Base-by-base conservation (phyloP, 2,888 invertebrate genomes). In the Lasioglossum marginatum region DNA sequence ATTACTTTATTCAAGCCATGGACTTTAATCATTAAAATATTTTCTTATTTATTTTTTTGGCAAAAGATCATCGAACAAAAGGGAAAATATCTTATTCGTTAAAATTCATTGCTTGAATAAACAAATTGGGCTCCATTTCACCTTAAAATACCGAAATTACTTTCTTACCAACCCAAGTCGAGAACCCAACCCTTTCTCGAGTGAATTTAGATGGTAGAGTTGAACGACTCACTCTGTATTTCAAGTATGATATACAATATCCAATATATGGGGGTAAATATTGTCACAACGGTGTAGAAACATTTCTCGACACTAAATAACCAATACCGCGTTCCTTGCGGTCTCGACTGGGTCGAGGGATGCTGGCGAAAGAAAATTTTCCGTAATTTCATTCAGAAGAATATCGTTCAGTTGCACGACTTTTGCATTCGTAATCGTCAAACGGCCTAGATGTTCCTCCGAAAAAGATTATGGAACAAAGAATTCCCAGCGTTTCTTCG, bases 401-500 rank as follows among this genome's bases (percentile, higher is more conserved):
- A 63, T 60, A 76, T 76, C 40, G 76, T 76, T 76, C 66, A n/a
- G 75, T 83, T 70, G 76, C 57, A 60, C 52, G 73, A 40, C 57
- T 74, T 77, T 71, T 66, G 57, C 76, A 75, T 79, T 72, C 57
- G 81, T 81, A 86, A 85, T 85, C 81, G 78, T 84, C 72, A 81
- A 85, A 85, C 76, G 78, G 77, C 71, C 78, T 85, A 81, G 78
- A 76, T 86, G 81, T 78, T 76, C 70, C 75, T 16, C 31, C 63
- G 74, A 72, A 81, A 83, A 81, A 84, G 81, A 86, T 86, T 85
- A 83, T 80, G 37, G 81, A 80, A 81, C 74, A 84, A 86, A 86
- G 78, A 73, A 43, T 81, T 76, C 63, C 45, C 66, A 8, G 66
- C 52, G 87, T 86, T 92, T 88, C 90, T 92, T 92, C 92, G 90